Conservation (phyloP, 64 coral and sea anemone species). For the Montipora foliosa region DNA sequence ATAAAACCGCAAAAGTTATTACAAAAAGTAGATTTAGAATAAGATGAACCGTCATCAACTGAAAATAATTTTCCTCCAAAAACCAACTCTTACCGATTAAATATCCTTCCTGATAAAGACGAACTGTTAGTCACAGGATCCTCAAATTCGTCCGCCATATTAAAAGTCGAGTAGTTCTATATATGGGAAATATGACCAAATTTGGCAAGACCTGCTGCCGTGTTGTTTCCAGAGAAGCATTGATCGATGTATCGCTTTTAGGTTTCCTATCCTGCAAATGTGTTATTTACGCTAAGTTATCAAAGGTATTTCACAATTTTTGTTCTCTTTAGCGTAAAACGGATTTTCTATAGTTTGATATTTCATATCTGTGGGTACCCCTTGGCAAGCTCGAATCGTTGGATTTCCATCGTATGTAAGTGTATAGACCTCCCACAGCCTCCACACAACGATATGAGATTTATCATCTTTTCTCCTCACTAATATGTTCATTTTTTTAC, state of each 20-base stretch:
- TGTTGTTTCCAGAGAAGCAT: background rate
- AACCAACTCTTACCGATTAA: slow-evolving; percentile 14
- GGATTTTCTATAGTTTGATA: background rate
- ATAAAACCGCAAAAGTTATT: no score
- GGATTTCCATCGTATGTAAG: background rate
- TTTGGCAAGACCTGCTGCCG: background rate
- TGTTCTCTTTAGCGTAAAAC: background rate
- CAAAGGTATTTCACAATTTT: background rate
- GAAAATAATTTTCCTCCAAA: background rate
- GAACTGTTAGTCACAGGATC: background rate
- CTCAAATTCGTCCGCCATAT: slow-evolving; percentile 65
- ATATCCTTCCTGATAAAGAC: background rate
- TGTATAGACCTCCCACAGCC: background rate
- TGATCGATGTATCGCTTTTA: background rate
- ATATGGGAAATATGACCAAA: slow-evolving; percentile 80
- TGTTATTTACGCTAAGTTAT: background rate
- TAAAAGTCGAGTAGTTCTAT: slow-evolving; percentile 12
- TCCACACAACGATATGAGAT: no score
- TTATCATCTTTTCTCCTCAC: no score
- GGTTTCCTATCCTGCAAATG: background rate
- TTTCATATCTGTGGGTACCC: background rate
- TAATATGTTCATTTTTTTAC: background rate
- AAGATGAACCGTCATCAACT: background rate
- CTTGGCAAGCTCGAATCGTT: no score
- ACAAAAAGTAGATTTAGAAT: background rate